These are phyloP conservation scores for Macrophya alboannulata DNA, from an alignment of 2,888 invertebrate species.

Conservation along the genomic window DNA sequence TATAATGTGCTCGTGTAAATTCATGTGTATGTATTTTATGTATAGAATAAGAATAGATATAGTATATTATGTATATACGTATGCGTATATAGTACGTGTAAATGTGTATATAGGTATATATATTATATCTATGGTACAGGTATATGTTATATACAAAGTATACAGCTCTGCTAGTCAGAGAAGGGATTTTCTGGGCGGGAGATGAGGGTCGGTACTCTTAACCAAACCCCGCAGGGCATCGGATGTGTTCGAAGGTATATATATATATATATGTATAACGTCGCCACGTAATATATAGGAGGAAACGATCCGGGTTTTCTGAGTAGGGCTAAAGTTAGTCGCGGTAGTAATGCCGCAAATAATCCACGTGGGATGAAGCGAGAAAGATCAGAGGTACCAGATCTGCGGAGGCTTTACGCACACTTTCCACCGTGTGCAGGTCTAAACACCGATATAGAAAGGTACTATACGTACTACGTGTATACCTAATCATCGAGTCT, in stretches of 20 bases:
- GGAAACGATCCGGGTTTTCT: slow-evolving; percentile 11
- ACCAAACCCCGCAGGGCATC: slow-evolving; percentile 15
- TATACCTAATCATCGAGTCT: too few species aligned
- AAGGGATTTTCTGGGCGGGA: slow-evolving; percentile 37
- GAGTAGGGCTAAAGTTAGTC: not conserved
- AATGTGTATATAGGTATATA: slow-evolving; percentile 64
- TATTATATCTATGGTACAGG: slow-evolving; percentile 64
- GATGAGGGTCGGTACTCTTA: slow-evolving; percentile 36
- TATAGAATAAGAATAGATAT: slow-evolving; percentile 6
- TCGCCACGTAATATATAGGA: slow-evolving; percentile 9
- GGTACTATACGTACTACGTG: too few species aligned
- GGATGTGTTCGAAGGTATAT: slow-evolving; percentile 21
- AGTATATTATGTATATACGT: slow-evolving; percentile 60
- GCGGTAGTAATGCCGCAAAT: not conserved
- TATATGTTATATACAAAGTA: slow-evolving; percentile 70
- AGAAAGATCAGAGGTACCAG: slow-evolving; percentile 22
- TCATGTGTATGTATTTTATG: not conserved
- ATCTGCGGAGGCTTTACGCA: not conserved
- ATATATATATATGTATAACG: too few species aligned
- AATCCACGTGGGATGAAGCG: slow-evolving; percentile 22
- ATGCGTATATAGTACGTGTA: slow-evolving; percentile 63
- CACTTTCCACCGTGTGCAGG: not conserved
- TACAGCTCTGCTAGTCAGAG: slow-evolving; percentile 64
- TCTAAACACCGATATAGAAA: too few species aligned
- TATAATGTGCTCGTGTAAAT: not conserved